Percentiles rank a stretch among this genome's conserved stretches.
phyloP scores from a whole-genome alignment of 2,888 invertebrate genomes.

The Xestia xanthographa region DNA sequence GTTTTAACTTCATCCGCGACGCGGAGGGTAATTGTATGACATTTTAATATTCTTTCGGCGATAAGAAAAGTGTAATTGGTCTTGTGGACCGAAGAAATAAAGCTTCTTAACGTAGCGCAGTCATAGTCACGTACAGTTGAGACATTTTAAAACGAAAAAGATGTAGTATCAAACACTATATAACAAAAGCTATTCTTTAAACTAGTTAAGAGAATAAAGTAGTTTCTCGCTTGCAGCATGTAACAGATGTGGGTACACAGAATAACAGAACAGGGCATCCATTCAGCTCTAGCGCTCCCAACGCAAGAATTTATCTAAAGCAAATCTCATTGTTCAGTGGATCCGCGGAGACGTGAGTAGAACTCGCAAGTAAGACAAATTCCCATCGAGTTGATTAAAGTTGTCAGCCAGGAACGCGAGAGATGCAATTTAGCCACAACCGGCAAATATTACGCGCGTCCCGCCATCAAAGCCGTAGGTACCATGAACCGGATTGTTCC shows the following conservation, averaged over 20 bases:
- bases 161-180: conserved; percentile 42
- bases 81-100: conserved; percentile 17
- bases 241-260: conserved; percentile 67
- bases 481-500: conserved; percentile 56
- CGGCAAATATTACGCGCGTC: conserved; percentile 69
- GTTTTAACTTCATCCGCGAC: conserved; percentile 81
- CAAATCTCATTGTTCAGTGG: conserved; percentile 86
- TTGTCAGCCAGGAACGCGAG: conserved; percentile 81
- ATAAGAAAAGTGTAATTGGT: conserved; percentile 41
- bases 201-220: conserved; percentile 67
- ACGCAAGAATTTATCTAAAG: conserved; percentile 82
- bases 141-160: conserved; percentile 31
- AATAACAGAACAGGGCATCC: conserved; percentile 74
- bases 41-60: conserved; percentile 59
- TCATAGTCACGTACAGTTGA: conserved; percentile 34
- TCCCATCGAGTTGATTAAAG: conserved; percentile 88
- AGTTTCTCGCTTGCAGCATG: conserved; percentile 65
- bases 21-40: conserved; percentile 75
- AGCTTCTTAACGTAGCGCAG: conserved; percentile 4
- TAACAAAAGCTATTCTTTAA: conserved; percentile 61
- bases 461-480: conserved; percentile 52
- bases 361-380: conserved; percentile 86
- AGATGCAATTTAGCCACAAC: conserved; percentile 82
- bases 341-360: conserved; percentile 83
- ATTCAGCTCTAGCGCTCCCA: conserved; percentile 72